These are phyloP conservation scores for Corythornis cristatus DNA, from an alignment of 2,113 vertebrate genomes.

Conservation along the genomic window DNA sequence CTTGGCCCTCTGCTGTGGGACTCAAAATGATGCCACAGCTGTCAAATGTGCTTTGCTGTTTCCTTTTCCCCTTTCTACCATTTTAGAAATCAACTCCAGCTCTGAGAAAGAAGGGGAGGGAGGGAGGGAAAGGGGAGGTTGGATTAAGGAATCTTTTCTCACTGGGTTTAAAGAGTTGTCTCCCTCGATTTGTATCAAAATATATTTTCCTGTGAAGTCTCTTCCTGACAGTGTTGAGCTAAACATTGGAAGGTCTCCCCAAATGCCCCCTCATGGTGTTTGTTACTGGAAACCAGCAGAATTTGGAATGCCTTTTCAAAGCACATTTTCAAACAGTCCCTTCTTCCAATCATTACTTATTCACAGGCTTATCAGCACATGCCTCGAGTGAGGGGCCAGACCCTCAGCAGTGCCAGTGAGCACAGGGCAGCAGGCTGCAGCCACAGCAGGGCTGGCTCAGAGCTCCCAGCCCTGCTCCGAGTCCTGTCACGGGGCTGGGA, in stretches of 20 bases:
- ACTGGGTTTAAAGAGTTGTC: conserved; percentile 10
- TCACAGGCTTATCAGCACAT: not conserved
- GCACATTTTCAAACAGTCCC: not conserved
- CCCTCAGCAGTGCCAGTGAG: conserved; percentile 41
- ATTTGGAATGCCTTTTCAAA: not conserved
- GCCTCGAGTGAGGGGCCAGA: not conserved
- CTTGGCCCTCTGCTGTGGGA: not conserved
- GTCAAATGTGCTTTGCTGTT: conserved; percentile 15
- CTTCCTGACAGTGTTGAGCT: not conserved
- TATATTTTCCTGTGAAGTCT: not conserved
- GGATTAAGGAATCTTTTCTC: conserved; percentile 19
- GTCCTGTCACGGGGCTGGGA: fast-evolving
- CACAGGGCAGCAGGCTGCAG: not conserved
- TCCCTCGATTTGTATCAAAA: conserved; percentile 30
- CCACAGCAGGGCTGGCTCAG: not conserved
- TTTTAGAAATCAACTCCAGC: conserved; percentile 25
- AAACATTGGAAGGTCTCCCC: not conserved
- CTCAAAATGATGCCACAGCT: conserved; percentile 19
- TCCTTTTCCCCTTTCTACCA: not conserved
- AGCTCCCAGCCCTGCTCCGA: not conserved
- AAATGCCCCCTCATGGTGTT: not conserved
- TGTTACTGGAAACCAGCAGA: not conserved
- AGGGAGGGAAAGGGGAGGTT: not conserved
- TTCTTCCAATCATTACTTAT: conserved; percentile 12
- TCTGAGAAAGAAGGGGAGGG: not conserved